These are phyloP conservation scores for Aleiodes leptofemur DNA, from an alignment of 2,888 invertebrate species.

Conservation along the genomic window DNA sequence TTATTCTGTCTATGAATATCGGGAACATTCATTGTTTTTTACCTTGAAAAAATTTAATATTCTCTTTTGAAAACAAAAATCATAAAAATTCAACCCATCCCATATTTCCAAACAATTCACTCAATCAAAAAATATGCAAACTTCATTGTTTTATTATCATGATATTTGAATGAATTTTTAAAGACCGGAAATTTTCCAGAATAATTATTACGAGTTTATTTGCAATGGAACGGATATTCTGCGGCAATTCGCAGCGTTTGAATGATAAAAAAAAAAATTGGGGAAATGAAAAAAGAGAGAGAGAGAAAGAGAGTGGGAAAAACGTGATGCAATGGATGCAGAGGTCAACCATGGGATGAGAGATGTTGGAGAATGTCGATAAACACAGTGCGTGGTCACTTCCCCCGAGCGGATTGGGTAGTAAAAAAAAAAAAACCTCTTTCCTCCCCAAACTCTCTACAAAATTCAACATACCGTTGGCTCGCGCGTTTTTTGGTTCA, in stretches of 20 bases:
- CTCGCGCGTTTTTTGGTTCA: slow-evolving; percentile 39
- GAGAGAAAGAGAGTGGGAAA: slow-evolving; percentile 6
- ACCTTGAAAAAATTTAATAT: too few relatives aligned
- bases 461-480: slow-evolving; percentile 64
- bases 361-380: slow-evolving; percentile 63
- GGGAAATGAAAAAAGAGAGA: slow-evolving; percentile 27
- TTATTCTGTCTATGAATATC: too few relatives aligned
- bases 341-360: slow-evolving; percentile 28
- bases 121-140: too few relatives aligned
- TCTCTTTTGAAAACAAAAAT: too few relatives aligned
- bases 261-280: slow-evolving; percentile 9
- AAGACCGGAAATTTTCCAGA: neutral
- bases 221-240: slow-evolving; percentile 22
- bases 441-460: slow-evolving; percentile 56
- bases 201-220: slow-evolving; percentile 8
- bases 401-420: slow-evolving; percentile 7
- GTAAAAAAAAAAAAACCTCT: neutral
- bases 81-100: too few relatives aligned
- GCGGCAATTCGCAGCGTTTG: slow-evolving; percentile 34
- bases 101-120: too few relatives aligned
- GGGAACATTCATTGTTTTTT: too few relatives aligned
- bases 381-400: slow-evolving; percentile 61
- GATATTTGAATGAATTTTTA: neutral
- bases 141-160: neutral
- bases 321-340: slow-evolving; percentile 34